Conservation (phyloP, 2,113 vertebrate species). For the Pitta sordida region DNA sequence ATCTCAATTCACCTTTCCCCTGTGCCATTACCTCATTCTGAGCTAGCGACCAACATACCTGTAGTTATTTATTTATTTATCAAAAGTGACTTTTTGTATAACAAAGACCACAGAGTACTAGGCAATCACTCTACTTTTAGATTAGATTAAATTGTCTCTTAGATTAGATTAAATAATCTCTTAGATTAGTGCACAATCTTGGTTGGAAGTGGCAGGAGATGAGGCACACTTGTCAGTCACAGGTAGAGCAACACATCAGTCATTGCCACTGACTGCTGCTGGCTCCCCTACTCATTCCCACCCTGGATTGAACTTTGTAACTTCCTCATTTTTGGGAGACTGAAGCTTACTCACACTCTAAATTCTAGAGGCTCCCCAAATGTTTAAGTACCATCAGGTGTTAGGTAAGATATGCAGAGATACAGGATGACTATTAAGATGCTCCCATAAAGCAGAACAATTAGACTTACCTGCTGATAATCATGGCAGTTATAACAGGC, state of each 20-base stretch:
- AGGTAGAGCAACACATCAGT: background rate
- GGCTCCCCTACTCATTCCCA: background rate
- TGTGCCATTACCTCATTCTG: background rate
- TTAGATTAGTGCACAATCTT: background rate
- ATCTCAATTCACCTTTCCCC: background rate
- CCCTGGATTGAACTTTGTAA: background rate
- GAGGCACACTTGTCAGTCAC: background rate
- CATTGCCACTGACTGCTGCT: background rate
- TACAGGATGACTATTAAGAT: background rate
- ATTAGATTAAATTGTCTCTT: background rate
- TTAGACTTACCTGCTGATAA: constrained; percentile 89
- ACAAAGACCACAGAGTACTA: background rate
- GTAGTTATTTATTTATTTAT: background rate
- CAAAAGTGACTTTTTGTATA: background rate
- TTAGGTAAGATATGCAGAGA: background rate
- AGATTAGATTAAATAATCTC: background rate
- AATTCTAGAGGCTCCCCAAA: background rate
- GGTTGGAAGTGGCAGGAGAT: background rate
- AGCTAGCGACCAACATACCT: background rate
- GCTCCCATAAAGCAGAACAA: background rate
- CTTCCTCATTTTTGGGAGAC: background rate
- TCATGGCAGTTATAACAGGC: constrained; percentile 97
- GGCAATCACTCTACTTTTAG: background rate
- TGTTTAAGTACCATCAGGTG: background rate
- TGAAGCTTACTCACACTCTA: background rate